A percentile compares a stretch with the other conserved stretches of the same genome.
Conservation (phyloP, 2,113 vertebrate genomes). For the Montifringilla adamsi region DNA sequence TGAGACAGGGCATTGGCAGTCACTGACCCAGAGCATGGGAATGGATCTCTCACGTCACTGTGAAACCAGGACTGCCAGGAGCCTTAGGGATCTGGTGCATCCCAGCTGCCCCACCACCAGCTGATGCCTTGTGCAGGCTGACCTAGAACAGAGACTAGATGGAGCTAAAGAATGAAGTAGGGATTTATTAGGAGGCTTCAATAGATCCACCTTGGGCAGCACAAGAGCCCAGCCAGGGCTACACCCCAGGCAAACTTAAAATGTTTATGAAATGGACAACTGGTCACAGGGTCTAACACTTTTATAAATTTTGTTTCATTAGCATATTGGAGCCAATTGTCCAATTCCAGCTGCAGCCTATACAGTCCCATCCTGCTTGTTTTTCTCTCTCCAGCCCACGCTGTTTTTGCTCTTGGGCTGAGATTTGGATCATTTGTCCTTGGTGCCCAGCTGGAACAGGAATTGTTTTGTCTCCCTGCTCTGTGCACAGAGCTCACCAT, state of each 20-base stretch:
- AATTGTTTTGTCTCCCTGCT: not conserved
- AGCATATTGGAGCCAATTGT: not conserved
- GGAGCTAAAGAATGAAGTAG: not conserved
- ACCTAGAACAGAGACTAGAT: not conserved
- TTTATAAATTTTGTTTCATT: not conserved
- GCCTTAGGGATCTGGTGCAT: not conserved
- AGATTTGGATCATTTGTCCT: not conserved
- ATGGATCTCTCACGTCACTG: not conserved
- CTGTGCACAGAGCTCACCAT: not conserved
- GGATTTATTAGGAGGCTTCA: not conserved
- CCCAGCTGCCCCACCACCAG: not conserved
- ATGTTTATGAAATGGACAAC: not conserved
- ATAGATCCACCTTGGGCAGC: not conserved
- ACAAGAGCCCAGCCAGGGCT: not conserved
- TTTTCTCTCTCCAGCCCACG: not conserved
- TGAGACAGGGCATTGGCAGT: not conserved
- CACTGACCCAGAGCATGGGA: not conserved
- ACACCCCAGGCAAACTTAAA: not conserved
- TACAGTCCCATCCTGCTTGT: accelerated
- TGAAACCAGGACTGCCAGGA: not conserved
- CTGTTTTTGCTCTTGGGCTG: not conserved
- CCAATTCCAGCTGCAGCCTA: not conserved
- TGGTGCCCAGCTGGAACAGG: not conserved
- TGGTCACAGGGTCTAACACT: accelerated
- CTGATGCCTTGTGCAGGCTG: not conserved